Conservation (phyloP, 2,888 invertebrate genomes). For the Tolmerus cingulatus region DNA sequence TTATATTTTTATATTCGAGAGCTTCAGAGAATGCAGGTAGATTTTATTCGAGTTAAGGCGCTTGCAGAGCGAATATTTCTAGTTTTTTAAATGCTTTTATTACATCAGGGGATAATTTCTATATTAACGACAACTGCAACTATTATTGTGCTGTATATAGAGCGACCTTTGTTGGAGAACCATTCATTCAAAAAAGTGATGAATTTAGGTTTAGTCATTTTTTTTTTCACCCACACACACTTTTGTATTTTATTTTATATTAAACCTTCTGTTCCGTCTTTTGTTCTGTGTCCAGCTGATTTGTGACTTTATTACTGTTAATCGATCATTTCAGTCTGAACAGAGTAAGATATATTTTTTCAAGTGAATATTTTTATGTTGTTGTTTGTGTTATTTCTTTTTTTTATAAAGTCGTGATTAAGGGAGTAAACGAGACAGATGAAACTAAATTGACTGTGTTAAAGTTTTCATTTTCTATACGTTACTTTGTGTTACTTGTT, state of each 20-base stretch:
- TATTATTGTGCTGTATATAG: constrained; percentile 6
- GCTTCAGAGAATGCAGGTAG: constrained; percentile 1
- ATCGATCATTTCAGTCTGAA: not conserved
- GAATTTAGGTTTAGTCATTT: not conserved
- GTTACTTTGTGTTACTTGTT: not conserved
- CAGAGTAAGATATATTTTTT: constrained; percentile 19
- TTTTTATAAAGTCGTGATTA: constrained; percentile 20
- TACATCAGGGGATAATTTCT: constrained; percentile 24
- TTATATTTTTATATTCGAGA: constrained; percentile 36
- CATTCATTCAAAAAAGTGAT: constrained; percentile 25
- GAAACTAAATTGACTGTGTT: constrained; percentile 33
- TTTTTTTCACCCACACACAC: not conserved
- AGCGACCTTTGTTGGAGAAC: not conserved
- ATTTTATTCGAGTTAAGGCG: constrained; percentile 28
- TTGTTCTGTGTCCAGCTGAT: constrained; percentile 3
- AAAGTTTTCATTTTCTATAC: constrained; percentile 1
- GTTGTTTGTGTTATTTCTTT: constrained; percentile 36
- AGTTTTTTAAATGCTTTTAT: constrained; percentile 30
- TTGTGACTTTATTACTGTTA: constrained; percentile 13
- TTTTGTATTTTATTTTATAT: not conserved
- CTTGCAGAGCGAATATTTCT: constrained; percentile 22
- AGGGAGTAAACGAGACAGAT: constrained; percentile 9
- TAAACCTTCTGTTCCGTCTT: not conserved
- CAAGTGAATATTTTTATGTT: constrained; percentile 16
- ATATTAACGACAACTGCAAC: not conserved